These are phyloP conservation scores for Hemibagrus guttatus DNA, from an alignment of 2,797 vertebrate genomes.

Conservation along the genomic window DNA sequence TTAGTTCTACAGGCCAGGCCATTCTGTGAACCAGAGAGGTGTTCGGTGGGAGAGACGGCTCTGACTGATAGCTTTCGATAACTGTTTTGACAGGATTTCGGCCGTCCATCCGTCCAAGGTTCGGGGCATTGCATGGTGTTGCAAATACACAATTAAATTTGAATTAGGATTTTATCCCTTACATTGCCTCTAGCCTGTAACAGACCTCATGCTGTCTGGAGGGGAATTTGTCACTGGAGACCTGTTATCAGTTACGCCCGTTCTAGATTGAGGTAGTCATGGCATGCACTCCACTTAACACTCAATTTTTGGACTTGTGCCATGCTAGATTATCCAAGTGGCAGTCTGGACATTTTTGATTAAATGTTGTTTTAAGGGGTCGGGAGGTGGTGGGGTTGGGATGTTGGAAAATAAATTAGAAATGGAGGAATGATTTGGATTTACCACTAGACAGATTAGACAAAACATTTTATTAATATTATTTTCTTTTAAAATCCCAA, in stretches of 20 bases:
- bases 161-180: conserved; percentile 10
- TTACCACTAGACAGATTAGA: not conserved
- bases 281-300: conserved; percentile 21
- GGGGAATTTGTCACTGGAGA: conserved; percentile 26
- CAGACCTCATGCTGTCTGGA: conserved; percentile 32
- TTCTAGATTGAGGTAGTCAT: not conserved
- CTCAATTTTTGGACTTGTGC: conserved; percentile 26
- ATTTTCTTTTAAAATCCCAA: not conserved
- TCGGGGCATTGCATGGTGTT: not conserved
- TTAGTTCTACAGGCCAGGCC: conserved; percentile 46
- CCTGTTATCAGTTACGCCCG: conserved; percentile 23
- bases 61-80: conserved; percentile 48
- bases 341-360: conserved; percentile 44
- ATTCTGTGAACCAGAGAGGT: conserved; percentile 31
- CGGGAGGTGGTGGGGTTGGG: not conserved
- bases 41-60: conserved; percentile 21
- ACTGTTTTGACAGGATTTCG: conserved; percentile 40
- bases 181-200: conserved; percentile 23
- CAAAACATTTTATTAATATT: not conserved
- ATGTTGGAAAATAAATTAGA: conserved; percentile 4
- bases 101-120: not conserved
- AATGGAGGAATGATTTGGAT: not conserved
- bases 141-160: conserved; percentile 25
- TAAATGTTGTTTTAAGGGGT: conserved; percentile 2
- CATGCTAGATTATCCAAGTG: conserved; percentile 45